Percentiles rank a stretch among this genome's conserved stretches.
Evolutionary conservation across 2,797 vertebrate genomes (phyloP).

Genomic region (Phalanger gymnotis): DNA sequence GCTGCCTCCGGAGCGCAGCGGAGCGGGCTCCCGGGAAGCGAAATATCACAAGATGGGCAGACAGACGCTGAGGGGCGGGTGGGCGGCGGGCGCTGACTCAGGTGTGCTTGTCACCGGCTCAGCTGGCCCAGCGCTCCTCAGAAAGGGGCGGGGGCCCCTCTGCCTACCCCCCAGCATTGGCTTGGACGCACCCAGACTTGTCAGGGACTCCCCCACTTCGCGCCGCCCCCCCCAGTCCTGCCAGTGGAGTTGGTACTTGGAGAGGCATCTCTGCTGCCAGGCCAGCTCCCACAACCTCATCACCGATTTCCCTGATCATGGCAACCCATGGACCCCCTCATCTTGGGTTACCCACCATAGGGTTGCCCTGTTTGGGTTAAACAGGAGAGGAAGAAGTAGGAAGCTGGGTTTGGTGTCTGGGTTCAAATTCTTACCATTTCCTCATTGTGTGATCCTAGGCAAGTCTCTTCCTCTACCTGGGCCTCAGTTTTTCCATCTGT

Average conservation of each 20-base stretch:
- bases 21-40: constrained; percentile 81
- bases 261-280: not conserved
- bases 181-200: not conserved
- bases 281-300: not conserved
- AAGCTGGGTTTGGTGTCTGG: not conserved
- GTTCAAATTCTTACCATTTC: not conserved
- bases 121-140: constrained; percentile 55
- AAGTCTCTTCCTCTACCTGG: not conserved
- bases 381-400: not conserved
- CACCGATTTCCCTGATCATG: not conserved
- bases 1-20: constrained; percentile 84
- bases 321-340: not conserved
- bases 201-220: not conserved
- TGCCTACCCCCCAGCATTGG: not conserved
- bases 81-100: constrained; percentile 85
- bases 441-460: not conserved
- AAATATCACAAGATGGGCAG: constrained; percentile 88
- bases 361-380: not conserved
- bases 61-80: constrained; percentile 84
- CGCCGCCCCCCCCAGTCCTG: not conserved
- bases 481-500: not conserved
- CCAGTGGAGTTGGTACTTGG: not conserved
- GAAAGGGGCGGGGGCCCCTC: constrained; percentile 20
- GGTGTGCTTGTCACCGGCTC: constrained; percentile 82
- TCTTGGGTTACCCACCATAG: not conserved